Evolutionary conservation across 2,888 invertebrate species (phyloP).

Genomic region (Salticus scenicus): DNA sequence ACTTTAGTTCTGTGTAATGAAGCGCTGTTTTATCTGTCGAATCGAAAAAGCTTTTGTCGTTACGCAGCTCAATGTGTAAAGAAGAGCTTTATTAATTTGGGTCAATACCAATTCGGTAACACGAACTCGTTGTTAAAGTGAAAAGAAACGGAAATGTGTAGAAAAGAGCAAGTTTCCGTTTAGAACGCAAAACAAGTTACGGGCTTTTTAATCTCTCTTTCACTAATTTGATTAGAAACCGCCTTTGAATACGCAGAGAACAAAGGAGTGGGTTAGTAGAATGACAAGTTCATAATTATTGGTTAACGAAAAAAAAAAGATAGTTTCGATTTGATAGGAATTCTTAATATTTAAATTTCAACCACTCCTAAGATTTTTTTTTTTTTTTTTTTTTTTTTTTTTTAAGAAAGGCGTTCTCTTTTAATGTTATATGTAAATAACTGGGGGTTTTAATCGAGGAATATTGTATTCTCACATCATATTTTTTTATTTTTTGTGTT

Average conservation of each 20-base stretch:
- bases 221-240: conserved; percentile 24
- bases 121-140: conserved; percentile 20
- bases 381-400: too few species aligned
- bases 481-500: too few species aligned
- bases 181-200: conserved; percentile 1
- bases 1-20: neutral
- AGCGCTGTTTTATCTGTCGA: neutral
- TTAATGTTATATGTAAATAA: too few species aligned
- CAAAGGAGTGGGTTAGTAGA: neutral
- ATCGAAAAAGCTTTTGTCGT: conserved; percentile 2
- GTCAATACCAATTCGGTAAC: conserved; percentile 23
- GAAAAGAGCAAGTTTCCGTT: conserved; percentile 22
- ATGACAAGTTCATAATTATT: neutral
- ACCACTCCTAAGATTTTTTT: too few species aligned
- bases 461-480: too few species aligned
- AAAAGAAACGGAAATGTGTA: conserved; percentile 24
- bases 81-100: conserved; percentile 19
- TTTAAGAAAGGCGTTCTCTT: too few species aligned
- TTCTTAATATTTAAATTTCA: too few species aligned
- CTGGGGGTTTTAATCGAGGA: too few species aligned
- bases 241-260: neutral
- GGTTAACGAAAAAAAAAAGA: too few species aligned
- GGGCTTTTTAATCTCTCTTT: conserved; percentile 18
- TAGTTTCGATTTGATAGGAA: too few species aligned
- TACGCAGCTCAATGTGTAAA: conserved; percentile 11